Conservation (phyloP, 1,140 invertebrate species). For the Sycophaga agraensis region DNA sequence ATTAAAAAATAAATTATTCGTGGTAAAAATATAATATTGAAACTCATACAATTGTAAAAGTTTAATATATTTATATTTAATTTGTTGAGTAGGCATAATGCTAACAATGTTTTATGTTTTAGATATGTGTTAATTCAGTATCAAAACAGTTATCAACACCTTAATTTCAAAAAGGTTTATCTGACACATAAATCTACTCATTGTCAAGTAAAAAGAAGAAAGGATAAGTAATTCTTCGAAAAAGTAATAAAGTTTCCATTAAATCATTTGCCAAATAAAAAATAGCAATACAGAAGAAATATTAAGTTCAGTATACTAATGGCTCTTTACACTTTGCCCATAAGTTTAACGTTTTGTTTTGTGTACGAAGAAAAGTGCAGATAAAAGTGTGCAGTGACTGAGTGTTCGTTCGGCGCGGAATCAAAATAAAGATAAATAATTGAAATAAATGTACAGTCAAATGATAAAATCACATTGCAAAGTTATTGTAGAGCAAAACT, state of each 20-base stretch:
- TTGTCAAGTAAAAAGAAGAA: not conserved
- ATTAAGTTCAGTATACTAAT: not conserved
- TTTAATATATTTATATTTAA: no score
- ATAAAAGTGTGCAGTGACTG: conserved; percentile 6
- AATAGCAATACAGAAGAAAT: not conserved
- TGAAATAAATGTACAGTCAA: not conserved
- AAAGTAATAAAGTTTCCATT: not conserved
- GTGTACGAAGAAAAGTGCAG: not conserved
- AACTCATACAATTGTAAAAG: no score
- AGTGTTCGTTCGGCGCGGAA: conserved; percentile 21
- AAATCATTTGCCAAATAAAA: conserved; percentile 17
- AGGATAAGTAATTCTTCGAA: not conserved
- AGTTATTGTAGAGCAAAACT: conserved; percentile 24
- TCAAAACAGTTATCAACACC: not conserved
- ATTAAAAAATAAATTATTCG: no score
- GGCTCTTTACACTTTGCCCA: not conserved
- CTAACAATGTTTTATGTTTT: no score
- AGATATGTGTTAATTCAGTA: no score
- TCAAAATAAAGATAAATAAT: conserved; percentile 13
- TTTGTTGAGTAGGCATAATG: no score
- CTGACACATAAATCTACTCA: no score
- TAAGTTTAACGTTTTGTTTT: conserved; percentile 11
- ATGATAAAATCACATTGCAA: conserved; percentile 12
- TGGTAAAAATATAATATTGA: no score
- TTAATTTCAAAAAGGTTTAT: conserved; percentile 2